Evolutionary conservation across 2,113 vertebrate species (phyloP), one percentile per base, ranked within the genome.

Genomic region (Tyto alba): DNA sequence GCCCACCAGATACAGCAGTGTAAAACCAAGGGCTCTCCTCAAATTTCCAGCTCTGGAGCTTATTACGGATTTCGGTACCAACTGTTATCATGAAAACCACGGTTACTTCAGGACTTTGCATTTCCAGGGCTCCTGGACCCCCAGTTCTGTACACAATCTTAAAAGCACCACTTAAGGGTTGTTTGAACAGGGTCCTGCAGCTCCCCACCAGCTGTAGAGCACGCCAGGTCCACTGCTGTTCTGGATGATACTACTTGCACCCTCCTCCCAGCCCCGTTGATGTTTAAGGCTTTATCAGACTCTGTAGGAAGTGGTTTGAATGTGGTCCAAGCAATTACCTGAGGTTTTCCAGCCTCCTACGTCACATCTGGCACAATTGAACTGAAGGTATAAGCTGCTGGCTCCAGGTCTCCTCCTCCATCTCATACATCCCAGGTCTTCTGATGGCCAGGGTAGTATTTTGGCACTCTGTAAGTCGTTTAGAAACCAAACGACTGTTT

Each of bases 151-250:
- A 32, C 41, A 23, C 20, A 26, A 16, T 52, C 66, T 40, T 57
- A 45, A 71, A 81, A 74, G 41, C n/a, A 82, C 12, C 18, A 15
- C 8, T 20, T 67, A 29, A 74, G 27, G 47, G 43, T 50, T n/a
- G 26, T 59, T 30, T 72, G 73, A 63, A 41, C 0, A 1, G 30
- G 36, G 47, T 80, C 26, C 52, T 85, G 32, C 52, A 67, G 83
- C 19, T 84, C 68, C 73, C 27, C 34, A 36, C 21, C 2, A 29
- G 36, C 52, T 91, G 74, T 69, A 89, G 77, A 73, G 34, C 55
- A 48, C 0, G 0, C 67, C 1, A 2, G 29, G 38, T 38, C 85
- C 13, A 2, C 21, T 1, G 0, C 36, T 71, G 55, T 29, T 71
- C 25, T 30, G 66, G 47, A 11, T 43, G 47, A 47, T 34, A 57